phyloP scores from a whole-genome alignment of 2,113 vertebrate species.

The Vidua chalybeata region DNA sequence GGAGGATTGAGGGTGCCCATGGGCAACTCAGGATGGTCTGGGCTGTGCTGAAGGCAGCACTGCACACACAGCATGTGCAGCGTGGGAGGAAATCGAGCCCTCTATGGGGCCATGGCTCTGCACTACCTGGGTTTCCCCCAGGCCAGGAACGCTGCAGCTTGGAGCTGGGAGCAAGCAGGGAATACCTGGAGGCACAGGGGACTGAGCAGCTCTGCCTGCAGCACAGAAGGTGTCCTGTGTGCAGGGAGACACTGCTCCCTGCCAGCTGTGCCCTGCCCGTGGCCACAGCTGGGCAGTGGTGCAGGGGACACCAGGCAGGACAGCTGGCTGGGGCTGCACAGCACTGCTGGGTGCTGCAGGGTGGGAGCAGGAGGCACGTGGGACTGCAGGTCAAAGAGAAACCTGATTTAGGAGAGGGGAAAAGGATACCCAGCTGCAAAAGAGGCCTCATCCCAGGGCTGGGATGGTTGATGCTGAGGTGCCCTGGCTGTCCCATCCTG shows the following conservation, averaged over 20 bases:
- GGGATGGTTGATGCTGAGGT: background rate
- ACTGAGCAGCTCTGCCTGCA: background rate
- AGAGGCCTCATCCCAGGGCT: background rate
- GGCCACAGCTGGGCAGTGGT: background rate
- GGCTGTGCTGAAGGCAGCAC: background rate
- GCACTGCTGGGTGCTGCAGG: background rate
- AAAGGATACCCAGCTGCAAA: background rate
- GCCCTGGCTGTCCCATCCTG: background rate
- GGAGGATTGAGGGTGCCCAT: background rate
- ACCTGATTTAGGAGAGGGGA: accelerated
- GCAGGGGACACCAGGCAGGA: background rate
- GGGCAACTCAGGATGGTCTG: background rate
- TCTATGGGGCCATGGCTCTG: background rate
- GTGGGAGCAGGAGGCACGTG: background rate
- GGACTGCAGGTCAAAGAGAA: background rate
- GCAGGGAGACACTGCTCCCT: background rate
- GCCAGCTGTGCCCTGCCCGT: background rate
- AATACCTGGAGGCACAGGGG: background rate
- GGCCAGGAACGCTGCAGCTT: background rate
- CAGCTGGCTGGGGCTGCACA: background rate
- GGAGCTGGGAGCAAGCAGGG: background rate
- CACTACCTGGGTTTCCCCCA: background rate
- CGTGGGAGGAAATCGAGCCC: background rate
- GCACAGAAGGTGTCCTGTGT: background rate
- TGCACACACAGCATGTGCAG: background rate